Evolutionary conservation across 2,888 invertebrate species (phyloP).

Genomic region (Agriopis aurantiaria): DNA sequence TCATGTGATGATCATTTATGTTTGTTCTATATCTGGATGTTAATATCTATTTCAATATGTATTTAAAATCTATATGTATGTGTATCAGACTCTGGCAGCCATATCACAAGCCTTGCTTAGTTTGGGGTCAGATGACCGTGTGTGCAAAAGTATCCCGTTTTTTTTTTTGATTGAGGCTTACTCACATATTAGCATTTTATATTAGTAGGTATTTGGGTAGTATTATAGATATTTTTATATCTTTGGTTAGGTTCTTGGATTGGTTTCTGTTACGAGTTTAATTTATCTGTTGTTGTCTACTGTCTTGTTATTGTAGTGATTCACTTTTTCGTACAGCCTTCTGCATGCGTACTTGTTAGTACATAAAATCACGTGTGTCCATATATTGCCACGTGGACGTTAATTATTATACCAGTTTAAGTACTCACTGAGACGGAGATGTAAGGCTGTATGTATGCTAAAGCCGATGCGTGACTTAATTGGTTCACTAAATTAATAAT

Average conservation of each 20-base stretch:
- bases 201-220: too few relatives aligned
- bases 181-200: too few relatives aligned
- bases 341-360: conserved; percentile 8
- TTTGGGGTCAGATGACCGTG: too few relatives aligned
- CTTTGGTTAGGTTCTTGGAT: conserved; percentile 15
- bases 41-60: too few relatives aligned
- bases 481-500: neutral
- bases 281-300: conserved; percentile 3
- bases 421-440: conserved; percentile 14
- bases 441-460: conserved; percentile 17
- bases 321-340: neutral
- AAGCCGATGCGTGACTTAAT: neutral
- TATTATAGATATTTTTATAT: too few relatives aligned
- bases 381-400: conserved; percentile 17
- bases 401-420: conserved; percentile 11
- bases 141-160: too few relatives aligned
- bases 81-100: too few relatives aligned
- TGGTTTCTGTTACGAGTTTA: conserved; percentile 6
- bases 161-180: too few relatives aligned
- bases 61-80: too few relatives aligned
- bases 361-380: conserved; percentile 17
- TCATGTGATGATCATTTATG: too few relatives aligned
- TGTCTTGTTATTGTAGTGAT: conserved; percentile 14
- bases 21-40: too few relatives aligned
- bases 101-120: too few relatives aligned